Base-by-base conservation (phyloP, 1,140 invertebrate genomes). In the Pseudomyrmex gracilis region DNA sequence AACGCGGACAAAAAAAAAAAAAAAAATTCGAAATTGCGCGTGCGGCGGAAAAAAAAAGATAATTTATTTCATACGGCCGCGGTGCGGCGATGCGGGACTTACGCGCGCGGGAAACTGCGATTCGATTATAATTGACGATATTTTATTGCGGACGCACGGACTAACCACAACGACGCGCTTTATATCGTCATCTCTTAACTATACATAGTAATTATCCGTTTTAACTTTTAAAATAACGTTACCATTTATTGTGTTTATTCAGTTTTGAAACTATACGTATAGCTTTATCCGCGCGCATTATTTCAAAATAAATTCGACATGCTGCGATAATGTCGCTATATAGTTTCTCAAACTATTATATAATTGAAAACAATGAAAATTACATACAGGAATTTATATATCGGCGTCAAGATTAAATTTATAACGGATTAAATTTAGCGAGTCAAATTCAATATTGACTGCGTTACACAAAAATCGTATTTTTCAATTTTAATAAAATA, bases 11-110 rank as follows among this genome's bases (percentile, higher is more conserved):
- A 58, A 80, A 80, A 71, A 80, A 17, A 17, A 34, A 34, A 58
- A 80, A 80, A 71, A 80, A 80, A 80, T 70, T 24, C 53, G 66
- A 71, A 80, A 80, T 80, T 80, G 76, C 76, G 76, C 76, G n/a
- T 57, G 66, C 53, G 3, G 53, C 64, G 15, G 15, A 49, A 71
- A 78, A 71, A 71, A 71, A 12, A 10, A 10, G 7, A 57, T 68
- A 70, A 80, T 80, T 80, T 80, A 80, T 80, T 71, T 80, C 76
- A 60, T 80, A 71, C 76, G 43, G 20, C 51, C 45, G 43, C 51
- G 64, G 12, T 34, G 76, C 66, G 15, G 66, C 66, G 53, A 80
- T 49, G 66, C 64, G 76, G 47, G 64, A 80, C 66, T 71, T 71
- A 57, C 5, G 51, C 63, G 51, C 63, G 34, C 64, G 34, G 76